Evolutionary conservation across 2,113 vertebrate species (phyloP).

Genomic region (Microtus oregoni): DNA sequence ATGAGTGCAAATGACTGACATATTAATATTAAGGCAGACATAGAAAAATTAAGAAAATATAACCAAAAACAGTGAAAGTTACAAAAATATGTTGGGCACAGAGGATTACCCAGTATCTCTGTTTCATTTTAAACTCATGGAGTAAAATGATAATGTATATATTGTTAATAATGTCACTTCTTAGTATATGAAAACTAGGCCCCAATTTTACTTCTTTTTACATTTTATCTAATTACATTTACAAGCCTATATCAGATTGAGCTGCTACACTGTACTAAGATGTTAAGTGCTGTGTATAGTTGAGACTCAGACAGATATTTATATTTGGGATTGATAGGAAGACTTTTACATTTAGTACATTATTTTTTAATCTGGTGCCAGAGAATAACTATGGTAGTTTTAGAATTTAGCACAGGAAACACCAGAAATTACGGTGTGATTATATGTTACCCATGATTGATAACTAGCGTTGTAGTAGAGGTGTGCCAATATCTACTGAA

Average conservation of each 20-base stretch:
- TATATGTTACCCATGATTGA: background rate
- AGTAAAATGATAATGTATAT: background rate
- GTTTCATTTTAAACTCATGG: slow-evolving; percentile 31
- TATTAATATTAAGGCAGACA: slow-evolving; percentile 36
- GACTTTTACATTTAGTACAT: background rate
- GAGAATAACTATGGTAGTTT: background rate
- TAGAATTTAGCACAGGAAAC: background rate
- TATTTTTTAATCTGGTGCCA: slow-evolving; percentile 23
- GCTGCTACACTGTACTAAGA: background rate
- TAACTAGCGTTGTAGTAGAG: background rate
- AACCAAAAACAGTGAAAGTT: background rate
- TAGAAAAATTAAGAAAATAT: slow-evolving; percentile 51
- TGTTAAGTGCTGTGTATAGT: background rate
- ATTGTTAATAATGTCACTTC: background rate
- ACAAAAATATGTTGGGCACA: background rate
- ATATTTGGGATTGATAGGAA: background rate
- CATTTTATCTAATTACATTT: background rate
- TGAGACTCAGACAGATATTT: background rate
- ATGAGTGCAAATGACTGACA: background rate
- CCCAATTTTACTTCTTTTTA: background rate
- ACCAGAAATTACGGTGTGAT: background rate
- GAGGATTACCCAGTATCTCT: background rate
- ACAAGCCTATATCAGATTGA: background rate
- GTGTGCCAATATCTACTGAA: background rate
- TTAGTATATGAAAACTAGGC: background rate